These are phyloP conservation scores for Heliconius cydno DNA, from an alignment of 2,888 invertebrate species.

Conservation along the genomic window DNA sequence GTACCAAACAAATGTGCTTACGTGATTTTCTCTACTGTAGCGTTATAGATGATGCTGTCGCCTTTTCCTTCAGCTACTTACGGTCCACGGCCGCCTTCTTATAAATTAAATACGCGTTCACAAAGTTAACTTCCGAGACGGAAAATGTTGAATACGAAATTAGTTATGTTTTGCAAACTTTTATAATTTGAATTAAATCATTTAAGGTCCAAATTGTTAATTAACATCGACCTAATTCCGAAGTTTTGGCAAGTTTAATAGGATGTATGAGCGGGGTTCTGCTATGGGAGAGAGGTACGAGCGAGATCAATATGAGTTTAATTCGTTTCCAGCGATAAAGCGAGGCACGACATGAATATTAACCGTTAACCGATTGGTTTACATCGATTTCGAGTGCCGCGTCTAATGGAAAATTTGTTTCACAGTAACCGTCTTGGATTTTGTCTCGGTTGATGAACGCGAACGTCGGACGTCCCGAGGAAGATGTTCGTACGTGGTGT, in stretches of 20 bases:
- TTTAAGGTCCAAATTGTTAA: constrained; percentile 43
- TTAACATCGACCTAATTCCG: constrained; percentile 35
- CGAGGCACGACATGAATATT: constrained; percentile 50
- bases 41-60: constrained; percentile 23
- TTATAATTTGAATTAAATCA: constrained; percentile 44
- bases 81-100: constrained; percentile 23
- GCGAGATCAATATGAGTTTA: constrained; percentile 46
- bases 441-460: constrained; percentile 55
- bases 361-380: constrained; percentile 46
- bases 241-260: constrained; percentile 38
- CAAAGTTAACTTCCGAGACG: constrained; percentile 35
- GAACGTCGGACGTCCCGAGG: constrained; percentile 41
- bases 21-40: constrained; percentile 37
- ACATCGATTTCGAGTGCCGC: constrained; percentile 47
- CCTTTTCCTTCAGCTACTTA: not conserved
- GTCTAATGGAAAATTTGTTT: constrained; percentile 60
- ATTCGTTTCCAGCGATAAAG: constrained; percentile 51
- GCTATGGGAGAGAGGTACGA: constrained; percentile 41
- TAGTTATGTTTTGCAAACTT: constrained; percentile 43
- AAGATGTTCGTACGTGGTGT: constrained; percentile 79
- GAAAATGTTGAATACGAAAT: constrained; percentile 48
- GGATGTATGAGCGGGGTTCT: constrained; percentile 37
- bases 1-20: constrained; percentile 31
- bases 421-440: constrained; percentile 52
- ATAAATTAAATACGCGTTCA: constrained; percentile 40